phyloP scores from a whole-genome alignment of 2,113 vertebrate genomes.

The Varanus komodoensis region DNA sequence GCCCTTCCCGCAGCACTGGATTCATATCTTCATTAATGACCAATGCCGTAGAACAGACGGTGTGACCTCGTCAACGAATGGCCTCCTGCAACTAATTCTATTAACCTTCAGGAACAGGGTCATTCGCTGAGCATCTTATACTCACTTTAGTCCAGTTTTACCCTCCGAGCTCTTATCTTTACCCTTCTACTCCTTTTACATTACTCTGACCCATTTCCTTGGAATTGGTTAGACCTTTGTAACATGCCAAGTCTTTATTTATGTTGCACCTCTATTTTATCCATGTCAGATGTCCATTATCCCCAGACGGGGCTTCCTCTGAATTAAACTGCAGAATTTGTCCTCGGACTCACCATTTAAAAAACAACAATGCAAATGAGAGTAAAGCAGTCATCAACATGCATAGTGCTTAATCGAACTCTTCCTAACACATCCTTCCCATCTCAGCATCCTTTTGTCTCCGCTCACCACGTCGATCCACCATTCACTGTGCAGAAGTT shows the following conservation, averaged over 20 bases:
- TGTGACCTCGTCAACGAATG: background rate
- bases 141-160: background rate
- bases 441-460: background rate
- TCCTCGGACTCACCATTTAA: background rate
- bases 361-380: background rate
- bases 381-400: background rate
- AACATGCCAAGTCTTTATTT: background rate
- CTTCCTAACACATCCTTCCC: background rate
- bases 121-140: background rate
- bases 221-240: background rate
- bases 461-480: background rate
- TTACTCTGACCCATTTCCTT: background rate
- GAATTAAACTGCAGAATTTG: background rate
- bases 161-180: background rate
- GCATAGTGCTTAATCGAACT: background rate
- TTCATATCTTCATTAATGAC: slow-evolving; percentile 35
- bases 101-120: background rate
- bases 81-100: slow-evolving; percentile 5
- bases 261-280: background rate
- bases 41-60: slow-evolving; percentile 6
- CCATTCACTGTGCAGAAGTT: background rate
- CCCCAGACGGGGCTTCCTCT: too few relatives aligned
- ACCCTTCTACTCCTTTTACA: too few relatives aligned
- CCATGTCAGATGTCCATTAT: too few relatives aligned
- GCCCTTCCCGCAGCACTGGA: background rate